A percentile compares a stretch with the other conserved stretches of the same genome.
Conservation (phyloP, 2,888 invertebrate genomes). For the Allygus modestus region DNA sequence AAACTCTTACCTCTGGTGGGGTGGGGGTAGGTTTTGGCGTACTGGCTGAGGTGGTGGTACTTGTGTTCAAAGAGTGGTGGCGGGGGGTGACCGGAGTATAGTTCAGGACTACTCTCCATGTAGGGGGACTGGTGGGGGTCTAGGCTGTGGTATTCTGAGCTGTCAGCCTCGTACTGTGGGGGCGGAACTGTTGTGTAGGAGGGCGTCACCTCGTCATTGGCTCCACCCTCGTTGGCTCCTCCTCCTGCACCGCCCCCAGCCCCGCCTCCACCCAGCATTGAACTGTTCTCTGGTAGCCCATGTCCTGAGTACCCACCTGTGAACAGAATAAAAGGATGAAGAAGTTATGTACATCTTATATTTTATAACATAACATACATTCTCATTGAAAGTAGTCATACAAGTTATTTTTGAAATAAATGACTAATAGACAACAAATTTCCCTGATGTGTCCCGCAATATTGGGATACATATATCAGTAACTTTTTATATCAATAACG, state of each 20-base stretch:
- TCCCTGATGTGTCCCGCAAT: too few species aligned
- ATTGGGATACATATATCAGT: too few species aligned
- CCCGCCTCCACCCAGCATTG: constrained; percentile 60
- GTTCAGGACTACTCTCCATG: constrained; percentile 85
- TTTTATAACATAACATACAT: not conserved
- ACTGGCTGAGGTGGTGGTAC: constrained; percentile 82
- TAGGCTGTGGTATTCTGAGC: constrained; percentile 78
- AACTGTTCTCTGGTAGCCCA: constrained; percentile 57
- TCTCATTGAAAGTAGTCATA: too few species aligned
- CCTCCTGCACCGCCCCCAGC: constrained; percentile 8
- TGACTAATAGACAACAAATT: too few species aligned
- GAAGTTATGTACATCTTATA: too few species aligned
- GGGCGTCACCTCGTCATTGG: constrained; percentile 71
- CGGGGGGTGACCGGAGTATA: constrained; percentile 80
- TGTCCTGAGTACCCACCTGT: constrained; percentile 71
- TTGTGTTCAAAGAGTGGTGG: constrained; percentile 79
- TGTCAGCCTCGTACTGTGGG: constrained; percentile 76
- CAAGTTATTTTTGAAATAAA: too few species aligned
- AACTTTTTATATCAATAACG: too few species aligned
- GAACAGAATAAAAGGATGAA: constrained; percentile 57
- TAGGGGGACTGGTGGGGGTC: constrained; percentile 78
- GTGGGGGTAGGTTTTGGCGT: constrained; percentile 81
- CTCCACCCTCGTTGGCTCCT: constrained; percentile 64
- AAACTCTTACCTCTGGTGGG: constrained; percentile 21
- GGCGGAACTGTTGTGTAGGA: constrained; percentile 63